Percentiles rank a stretch among this genome's conserved stretches.
phyloP scores from a whole-genome alignment of 2,797 vertebrate genomes.

The Protosalanx chinensis region DNA sequence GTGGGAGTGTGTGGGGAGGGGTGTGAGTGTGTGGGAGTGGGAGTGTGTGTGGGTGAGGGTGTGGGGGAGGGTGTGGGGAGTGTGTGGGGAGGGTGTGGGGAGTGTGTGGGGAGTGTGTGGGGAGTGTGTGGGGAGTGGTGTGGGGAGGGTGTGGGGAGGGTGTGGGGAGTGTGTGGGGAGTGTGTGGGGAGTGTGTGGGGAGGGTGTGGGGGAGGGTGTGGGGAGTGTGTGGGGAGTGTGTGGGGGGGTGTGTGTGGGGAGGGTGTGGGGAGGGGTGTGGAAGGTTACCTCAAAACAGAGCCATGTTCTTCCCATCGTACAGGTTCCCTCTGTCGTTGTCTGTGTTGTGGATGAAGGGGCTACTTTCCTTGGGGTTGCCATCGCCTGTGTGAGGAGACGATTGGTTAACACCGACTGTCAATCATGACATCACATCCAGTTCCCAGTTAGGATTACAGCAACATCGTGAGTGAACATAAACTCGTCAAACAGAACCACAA shows the following conservation, averaged over 20 bases:
- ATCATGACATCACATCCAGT: too few relatives aligned
- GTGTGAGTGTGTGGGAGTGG: too few relatives aligned
- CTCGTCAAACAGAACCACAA: too few relatives aligned
- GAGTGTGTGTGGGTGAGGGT: not conserved
- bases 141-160: not conserved
- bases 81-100: not conserved
- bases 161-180: not conserved
- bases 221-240: too few relatives aligned
- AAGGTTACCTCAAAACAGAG: constrained; percentile 87
- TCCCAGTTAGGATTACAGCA: too few relatives aligned
- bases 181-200: not conserved
- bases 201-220: not conserved
- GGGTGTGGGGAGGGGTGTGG: not conserved
- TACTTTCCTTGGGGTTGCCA: constrained; percentile 83
- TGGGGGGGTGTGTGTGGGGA: too few relatives aligned
- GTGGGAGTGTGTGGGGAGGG: too few relatives aligned
- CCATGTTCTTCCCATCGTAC: constrained; percentile 95
- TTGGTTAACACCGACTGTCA: not conserved
- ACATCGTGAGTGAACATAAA: too few relatives aligned
- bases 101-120: not conserved
- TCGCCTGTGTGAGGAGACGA: constrained; percentile 73
- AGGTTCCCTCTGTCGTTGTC: constrained; percentile 76
- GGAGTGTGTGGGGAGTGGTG: not conserved
- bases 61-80: not conserved
- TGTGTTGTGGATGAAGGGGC: constrained; percentile 84